Base-by-base conservation (phyloP, 2,797 vertebrate genomes). In the Neosilurus hyrtlii region DNA sequence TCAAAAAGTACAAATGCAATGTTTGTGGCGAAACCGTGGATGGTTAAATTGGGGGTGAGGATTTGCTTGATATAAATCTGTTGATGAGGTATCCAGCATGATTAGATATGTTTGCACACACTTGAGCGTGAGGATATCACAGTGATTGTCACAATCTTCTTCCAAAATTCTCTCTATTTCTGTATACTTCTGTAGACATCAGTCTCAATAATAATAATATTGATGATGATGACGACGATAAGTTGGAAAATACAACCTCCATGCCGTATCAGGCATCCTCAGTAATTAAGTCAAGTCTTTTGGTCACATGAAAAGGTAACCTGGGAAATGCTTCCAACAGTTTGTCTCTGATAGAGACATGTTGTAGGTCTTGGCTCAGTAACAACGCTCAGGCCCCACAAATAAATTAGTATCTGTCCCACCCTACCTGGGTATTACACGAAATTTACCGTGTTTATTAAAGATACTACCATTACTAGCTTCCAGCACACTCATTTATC, bases 1-100 rank as follows among this genome's bases (percentile, higher is more conserved):
- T 92, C 88, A 91, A 90, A 91, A 89, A 90, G 89, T 92, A 92
- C 91, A 93, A 91, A 89, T 87, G 89, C 89, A 90, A 87, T 92
- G 91, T 86, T 84, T 88, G 81, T 85, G 59, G 89, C 20, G 0
- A 59, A 75, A 82, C 85, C 70, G 86, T 83, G 84, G 83, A 66
- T 52, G 54, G 30, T 83, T 77, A 63, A 70, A 70, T 65, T 70
- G 67, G 62, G 62, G 51, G 71, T 74, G 81, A 22, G 72, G 51
- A 56, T 80, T 84, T 63, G 37, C n/a, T 78, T 78, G 59, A 77
- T 22, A 7, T 62, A 51, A 24, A 62, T 77, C 75, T 63, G 15
- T 14, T 2, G 1, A 67, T 81, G 74, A 86, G 82, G 59, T 24
- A 88, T 85, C 87, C 56, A 75, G 73, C 30, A 75, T 52, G 73